Base-by-base conservation (phyloP, 2,113 vertebrate species). In the Centropus bengalensis region DNA sequence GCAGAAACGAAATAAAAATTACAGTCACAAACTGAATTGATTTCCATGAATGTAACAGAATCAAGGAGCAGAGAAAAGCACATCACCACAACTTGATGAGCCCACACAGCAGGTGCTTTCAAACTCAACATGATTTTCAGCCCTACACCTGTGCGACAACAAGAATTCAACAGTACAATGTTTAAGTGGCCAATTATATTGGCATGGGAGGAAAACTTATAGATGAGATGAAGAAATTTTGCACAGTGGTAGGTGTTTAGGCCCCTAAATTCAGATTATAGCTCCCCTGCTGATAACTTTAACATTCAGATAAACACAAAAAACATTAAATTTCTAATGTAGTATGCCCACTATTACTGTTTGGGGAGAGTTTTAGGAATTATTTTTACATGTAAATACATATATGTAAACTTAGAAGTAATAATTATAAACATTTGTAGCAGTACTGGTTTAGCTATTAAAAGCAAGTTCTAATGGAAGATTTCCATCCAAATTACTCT, bases 101-200 rank as follows among this genome's bases (percentile, higher is more conserved):
- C 58, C 78, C 5, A 17, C 63, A 62, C 59, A 93, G 82, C 68
- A 95, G 87, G 60, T 92, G 47, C 69, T 62, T 68, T 78, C 84
- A 94, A 91, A 85, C 47, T 77, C 64, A 44, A 3, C 3, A 40
- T 49, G 64, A 51, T 69, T 54, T 82, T 96, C 74, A 45, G 20
- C 67, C 87, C 38, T 30, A 32, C 30, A 13, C 28, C 26, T 94
- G 59, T 82, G 38, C 64, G 40, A 62, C 44, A 60, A 95, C 79
- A 96, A 82, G 59, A 80, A 68, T 86, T 89, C 56, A n/a, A 64
- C 67, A 92, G 64, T 40, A 44, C n/a, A 86, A 91, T 84, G 73
- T 74, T 95, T 96, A 96, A 89, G 49, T 96, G 62, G n/a, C 45
- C 4, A 77, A 55, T 81, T 71, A 58, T 18, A 49, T 13, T n/a